Conservation (phyloP, 2,113 vertebrate species). For the Halichoerus grypus region DNA sequence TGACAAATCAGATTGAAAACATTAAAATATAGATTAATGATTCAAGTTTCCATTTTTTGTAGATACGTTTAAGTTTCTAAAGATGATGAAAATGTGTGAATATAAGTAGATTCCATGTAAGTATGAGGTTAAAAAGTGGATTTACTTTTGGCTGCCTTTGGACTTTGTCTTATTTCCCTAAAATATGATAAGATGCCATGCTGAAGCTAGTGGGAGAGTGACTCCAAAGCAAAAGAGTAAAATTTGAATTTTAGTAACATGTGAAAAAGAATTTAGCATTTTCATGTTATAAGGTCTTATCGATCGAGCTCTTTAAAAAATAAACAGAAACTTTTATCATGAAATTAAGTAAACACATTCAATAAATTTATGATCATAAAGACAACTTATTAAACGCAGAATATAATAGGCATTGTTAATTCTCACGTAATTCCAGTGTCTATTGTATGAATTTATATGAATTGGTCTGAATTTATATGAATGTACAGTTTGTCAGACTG, state of each 20-base stretch:
- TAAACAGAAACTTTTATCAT: not conserved
- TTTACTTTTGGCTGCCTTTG: conserved; percentile 1
- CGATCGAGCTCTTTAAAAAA: not conserved
- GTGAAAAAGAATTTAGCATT: not conserved
- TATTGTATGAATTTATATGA: not conserved
- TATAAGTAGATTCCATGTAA: not conserved
- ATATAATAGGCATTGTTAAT: not conserved
- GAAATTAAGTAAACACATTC: not conserved
- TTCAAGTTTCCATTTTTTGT: not conserved
- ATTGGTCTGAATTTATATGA: not conserved
- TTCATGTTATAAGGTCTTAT: not conserved
- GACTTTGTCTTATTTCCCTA: conserved; percentile 1
- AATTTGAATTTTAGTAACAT: not conserved
- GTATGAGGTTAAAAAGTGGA: not conserved
- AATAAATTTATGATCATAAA: not conserved
- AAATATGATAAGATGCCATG: not conserved
- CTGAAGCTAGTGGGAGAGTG: not conserved
- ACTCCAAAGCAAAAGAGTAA: not conserved
- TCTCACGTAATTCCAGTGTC: not conserved
- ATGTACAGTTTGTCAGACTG: not conserved
- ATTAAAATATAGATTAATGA: not conserved
- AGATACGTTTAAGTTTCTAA: not conserved
- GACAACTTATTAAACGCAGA: not conserved
- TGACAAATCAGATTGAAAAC: conserved; percentile 25
- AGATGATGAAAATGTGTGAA: not conserved